Conservation (phyloP, 1,140 invertebrate genomes). For the Drosophila punjabiensis region DNA sequence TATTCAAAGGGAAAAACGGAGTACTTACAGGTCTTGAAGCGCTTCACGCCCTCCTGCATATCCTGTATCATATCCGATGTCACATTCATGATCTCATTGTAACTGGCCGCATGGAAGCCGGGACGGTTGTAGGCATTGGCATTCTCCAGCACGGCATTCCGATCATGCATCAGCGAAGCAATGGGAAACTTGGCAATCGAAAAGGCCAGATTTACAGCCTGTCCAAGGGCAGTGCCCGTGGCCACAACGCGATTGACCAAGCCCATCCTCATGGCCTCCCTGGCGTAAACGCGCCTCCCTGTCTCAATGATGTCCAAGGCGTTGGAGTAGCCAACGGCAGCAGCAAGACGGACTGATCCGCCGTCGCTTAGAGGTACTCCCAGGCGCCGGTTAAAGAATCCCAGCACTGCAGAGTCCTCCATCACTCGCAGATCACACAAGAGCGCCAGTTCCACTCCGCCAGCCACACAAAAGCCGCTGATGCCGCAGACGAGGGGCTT, state of each 20-base stretch:
- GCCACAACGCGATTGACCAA: constrained; percentile 91
- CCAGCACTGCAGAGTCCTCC: constrained; percentile 93
- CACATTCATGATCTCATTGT: constrained; percentile 89
- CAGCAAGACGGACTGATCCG: constrained; percentile 92
- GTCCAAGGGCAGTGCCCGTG: constrained; percentile 93
- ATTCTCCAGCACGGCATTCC: constrained; percentile 87
- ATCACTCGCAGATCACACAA: constrained; percentile 95
- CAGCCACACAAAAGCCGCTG: constrained; percentile 94
- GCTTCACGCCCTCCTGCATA: constrained; percentile 90
- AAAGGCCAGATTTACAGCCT: constrained; percentile 91
- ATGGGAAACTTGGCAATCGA: constrained; percentile 93
- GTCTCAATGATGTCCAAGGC: constrained; percentile 96
- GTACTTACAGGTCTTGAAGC: constrained; percentile 87
- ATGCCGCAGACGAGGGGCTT: constrained; percentile 95
- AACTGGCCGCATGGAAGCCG: constrained; percentile 87
- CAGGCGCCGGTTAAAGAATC: constrained; percentile 93
- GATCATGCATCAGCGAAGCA: constrained; percentile 91
- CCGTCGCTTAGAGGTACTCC: constrained; percentile 94
- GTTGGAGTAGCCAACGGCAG: constrained; percentile 92
- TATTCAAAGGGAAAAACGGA: not conserved
- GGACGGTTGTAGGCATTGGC: constrained; percentile 88
- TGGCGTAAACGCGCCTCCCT: constrained; percentile 90
- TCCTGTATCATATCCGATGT: constrained; percentile 88
- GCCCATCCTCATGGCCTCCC: constrained; percentile 93
- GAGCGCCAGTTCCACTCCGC: constrained; percentile 95